A percentile compares a stretch with the other conserved stretches of the same genome.
Conservation (phyloP, 2,797 vertebrate genomes). For the Eospalax fontanierii region DNA sequence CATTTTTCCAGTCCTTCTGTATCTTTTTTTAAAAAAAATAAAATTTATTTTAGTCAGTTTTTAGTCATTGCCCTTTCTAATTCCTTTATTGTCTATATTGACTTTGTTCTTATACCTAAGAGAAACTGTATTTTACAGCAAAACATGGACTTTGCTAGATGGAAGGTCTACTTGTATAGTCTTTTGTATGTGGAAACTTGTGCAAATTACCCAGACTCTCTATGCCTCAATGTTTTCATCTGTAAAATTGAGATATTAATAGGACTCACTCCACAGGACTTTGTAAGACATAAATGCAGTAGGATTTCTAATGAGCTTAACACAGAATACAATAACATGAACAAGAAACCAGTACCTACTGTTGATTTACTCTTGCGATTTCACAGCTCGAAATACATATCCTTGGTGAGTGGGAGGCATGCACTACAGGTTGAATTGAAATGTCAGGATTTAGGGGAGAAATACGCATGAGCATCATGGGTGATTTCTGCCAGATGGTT, state of each 20-base stretch:
- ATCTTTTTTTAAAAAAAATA: background rate
- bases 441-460: background rate
- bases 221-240: background rate
- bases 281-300: background rate
- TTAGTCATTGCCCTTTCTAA: background rate
- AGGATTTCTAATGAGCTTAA: background rate
- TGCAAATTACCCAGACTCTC: background rate
- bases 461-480: background rate
- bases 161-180: background rate
- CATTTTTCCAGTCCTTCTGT: no score
- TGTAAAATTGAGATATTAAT: background rate
- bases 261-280: background rate
- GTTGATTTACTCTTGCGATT: background rate
- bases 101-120: conserved; percentile 20
- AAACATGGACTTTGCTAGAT: background rate
- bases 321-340: background rate
- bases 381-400: background rate
- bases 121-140: conserved; percentile 49
- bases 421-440: background rate
- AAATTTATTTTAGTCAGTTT: conserved; percentile 32
- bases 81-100: conserved; percentile 21
- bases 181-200: background rate
- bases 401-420: background rate
- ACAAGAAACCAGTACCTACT: background rate
- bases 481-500: background rate